Percentiles rank a stretch among this genome's conserved stretches.
phyloP scores from a whole-genome alignment of 2,113 vertebrate species.

The Synchiropus splendidus region DNA sequence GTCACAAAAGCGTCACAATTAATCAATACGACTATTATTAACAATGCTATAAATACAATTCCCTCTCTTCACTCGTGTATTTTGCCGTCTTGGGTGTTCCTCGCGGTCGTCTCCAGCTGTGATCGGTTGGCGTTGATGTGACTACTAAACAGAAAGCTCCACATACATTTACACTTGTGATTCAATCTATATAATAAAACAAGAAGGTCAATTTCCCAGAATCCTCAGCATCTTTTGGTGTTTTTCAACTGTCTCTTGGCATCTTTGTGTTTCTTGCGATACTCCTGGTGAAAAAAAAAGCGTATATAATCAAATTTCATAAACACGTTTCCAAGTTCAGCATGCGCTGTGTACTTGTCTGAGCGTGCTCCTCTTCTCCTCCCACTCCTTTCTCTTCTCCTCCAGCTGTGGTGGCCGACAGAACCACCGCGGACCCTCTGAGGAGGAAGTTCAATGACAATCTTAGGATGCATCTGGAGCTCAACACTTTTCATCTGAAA shows the following conservation, averaged over 20 bases:
- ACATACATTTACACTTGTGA: too few species aligned
- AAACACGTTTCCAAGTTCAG: not conserved
- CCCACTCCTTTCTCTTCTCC: constrained; percentile 74
- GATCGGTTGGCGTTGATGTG: too few species aligned
- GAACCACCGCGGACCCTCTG: constrained; percentile 75
- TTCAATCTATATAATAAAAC: not conserved
- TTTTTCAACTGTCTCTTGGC: constrained; percentile 71
- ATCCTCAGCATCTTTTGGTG: constrained; percentile 48
- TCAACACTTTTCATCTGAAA: too few species aligned
- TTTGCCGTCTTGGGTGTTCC: not conserved
- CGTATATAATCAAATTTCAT: not conserved
- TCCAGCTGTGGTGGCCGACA: constrained; percentile 60
- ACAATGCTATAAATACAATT: not conserved
- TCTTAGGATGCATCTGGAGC: not conserved
- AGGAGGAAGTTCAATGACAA: not conserved
- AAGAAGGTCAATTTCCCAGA: constrained; percentile 10
- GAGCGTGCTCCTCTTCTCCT: constrained; percentile 60
- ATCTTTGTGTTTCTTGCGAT: constrained; percentile 84
- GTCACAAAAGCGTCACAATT: too few species aligned
- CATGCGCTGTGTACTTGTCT: constrained; percentile 37
- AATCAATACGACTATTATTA: not conserved
- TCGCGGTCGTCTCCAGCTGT: not conserved
- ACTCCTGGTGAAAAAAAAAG: constrained; percentile 66
- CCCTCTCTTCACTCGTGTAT: not conserved
- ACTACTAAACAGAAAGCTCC: too few species aligned